Evolutionary conservation across 1,140 invertebrate species (phyloP).

Genomic region (Aphelinus certus): DNA sequence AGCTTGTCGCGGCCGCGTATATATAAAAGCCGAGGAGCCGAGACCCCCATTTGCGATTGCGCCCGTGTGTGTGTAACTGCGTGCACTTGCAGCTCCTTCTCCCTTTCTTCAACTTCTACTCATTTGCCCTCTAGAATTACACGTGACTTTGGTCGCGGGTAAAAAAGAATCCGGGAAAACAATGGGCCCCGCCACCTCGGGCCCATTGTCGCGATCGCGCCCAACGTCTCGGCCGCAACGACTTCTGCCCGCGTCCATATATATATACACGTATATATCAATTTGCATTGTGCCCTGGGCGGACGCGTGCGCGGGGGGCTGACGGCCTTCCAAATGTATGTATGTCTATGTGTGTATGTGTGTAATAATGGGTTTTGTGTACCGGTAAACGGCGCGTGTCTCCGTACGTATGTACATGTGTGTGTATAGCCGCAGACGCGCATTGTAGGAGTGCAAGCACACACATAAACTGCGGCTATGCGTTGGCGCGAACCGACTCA

Average conservation of each 20-base stretch:
- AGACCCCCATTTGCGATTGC: background rate
- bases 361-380: conserved; percentile 18
- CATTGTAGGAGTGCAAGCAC: conserved; percentile 12
- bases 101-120: background rate
- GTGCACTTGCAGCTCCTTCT: conserved; percentile 23
- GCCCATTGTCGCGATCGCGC: no score
- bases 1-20: background rate
- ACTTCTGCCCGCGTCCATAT: background rate
- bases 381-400: background rate
- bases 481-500: background rate
- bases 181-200: background rate
- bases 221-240: background rate
- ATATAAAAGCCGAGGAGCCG: conserved; percentile 6
- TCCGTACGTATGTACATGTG: background rate
- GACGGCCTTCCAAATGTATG: background rate
- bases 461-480: background rate
- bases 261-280: background rate
- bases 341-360: background rate
- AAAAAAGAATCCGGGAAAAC: background rate
- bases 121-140: background rate
- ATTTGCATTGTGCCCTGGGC: conserved; percentile 16
- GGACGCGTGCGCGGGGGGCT: background rate
- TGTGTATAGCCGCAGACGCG: background rate
- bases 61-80: background rate
- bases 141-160: background rate